Conservation (phyloP, 2,113 vertebrate genomes). For the rat (Rattus norvegicus) region DNA sequence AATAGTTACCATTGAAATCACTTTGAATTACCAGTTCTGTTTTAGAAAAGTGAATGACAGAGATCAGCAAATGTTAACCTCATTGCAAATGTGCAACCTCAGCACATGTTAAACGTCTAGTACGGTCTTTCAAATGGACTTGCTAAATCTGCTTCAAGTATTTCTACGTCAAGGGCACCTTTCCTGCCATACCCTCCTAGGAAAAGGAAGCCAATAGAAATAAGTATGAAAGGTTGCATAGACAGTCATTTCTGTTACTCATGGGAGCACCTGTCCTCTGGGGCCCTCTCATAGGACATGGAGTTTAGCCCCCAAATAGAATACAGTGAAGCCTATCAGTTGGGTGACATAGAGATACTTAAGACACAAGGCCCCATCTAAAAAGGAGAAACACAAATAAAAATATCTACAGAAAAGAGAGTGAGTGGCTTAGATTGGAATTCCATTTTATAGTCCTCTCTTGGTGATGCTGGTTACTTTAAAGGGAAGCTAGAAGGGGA, state of each 20-base stretch:
- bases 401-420: background rate
- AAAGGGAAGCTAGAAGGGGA: background rate
- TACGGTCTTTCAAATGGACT: background rate
- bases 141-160: background rate
- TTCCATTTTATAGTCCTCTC: background rate
- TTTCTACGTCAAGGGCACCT: background rate
- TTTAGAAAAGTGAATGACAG: background rate
- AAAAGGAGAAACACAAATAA: background rate
- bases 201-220: background rate
- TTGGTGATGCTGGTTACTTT: background rate
- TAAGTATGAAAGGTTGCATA: background rate
- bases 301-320: background rate
- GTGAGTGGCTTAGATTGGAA: background rate
- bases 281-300: background rate
- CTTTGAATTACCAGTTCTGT: background rate
- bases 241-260: background rate
- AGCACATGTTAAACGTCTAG: too few relatives aligned
- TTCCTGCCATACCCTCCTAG: background rate
- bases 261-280: background rate
- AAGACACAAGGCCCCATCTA: background rate
- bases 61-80: background rate
- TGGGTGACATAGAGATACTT: background rate
- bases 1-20: background rate
- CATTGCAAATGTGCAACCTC: background rate
- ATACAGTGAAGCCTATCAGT: background rate